Evolutionary conservation across 2,888 invertebrate genomes (phyloP).

Genomic region (Drosophila niveifrons): DNA sequence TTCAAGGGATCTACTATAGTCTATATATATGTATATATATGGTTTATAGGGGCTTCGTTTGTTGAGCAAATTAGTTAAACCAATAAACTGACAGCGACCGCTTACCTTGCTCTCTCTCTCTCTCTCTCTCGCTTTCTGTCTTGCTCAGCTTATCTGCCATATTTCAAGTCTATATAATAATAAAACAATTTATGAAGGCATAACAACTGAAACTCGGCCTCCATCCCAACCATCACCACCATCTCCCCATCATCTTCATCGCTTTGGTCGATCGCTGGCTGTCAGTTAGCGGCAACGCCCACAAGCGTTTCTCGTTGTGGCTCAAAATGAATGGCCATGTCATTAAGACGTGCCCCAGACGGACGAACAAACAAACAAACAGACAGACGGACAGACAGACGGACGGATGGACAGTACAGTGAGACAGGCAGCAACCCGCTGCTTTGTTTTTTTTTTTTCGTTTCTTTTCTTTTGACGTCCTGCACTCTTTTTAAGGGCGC

Average conservation of each 20-base stretch:
- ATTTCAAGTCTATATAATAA: constrained; percentile 78
- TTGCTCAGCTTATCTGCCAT: constrained; percentile 51
- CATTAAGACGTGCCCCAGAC: constrained; percentile 61
- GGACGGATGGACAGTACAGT: background rate
- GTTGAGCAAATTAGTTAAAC: constrained; percentile 77
- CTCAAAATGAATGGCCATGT: constrained; percentile 75
- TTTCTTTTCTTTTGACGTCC: constrained; percentile 6
- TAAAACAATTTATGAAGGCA: constrained; percentile 79
- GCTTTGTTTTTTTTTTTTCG: constrained; percentile 24
- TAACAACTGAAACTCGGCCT: constrained; percentile 50
- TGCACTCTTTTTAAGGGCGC: constrained; percentile 6
- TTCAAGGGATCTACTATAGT: background rate
- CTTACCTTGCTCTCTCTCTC: constrained; percentile 23
- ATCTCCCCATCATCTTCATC: background rate
- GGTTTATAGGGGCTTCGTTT: constrained; percentile 8
- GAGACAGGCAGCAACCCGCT: constrained; percentile 41
- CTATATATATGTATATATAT: background rate
- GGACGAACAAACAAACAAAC: constrained; percentile 1
- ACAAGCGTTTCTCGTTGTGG: constrained; percentile 62
- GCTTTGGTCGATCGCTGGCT: constrained; percentile 41
- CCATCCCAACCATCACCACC: constrained; percentile 25
- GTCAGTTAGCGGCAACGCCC: constrained; percentile 75
- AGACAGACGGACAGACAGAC: constrained; percentile 13
- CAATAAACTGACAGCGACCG: constrained; percentile 77
- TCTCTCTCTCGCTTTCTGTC: too few species aligned